These are phyloP conservation scores for Drosophila sucinea DNA, from an alignment of 1,140 invertebrate genomes.

Conservation along the genomic window DNA sequence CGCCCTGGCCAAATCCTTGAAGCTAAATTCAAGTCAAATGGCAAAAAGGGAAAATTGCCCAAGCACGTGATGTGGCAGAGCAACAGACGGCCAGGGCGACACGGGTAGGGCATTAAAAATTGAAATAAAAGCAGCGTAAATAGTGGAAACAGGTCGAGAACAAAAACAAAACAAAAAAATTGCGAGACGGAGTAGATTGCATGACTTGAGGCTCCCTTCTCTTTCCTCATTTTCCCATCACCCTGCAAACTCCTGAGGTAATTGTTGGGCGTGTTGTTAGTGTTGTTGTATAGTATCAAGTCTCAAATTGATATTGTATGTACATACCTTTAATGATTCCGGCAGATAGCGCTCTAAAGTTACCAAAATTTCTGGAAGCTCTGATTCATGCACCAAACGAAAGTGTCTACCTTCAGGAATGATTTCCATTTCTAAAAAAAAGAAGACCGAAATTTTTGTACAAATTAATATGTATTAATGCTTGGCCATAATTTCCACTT, in stretches of 20 bases:
- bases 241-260: slow-evolving; percentile 31
- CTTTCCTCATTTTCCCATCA: neutral
- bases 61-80: slow-evolving; percentile 53
- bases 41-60: slow-evolving; percentile 11
- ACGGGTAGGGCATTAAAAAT: slow-evolving; percentile 54
- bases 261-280: slow-evolving; percentile 57
- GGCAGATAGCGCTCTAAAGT: slow-evolving; percentile 90
- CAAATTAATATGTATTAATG: slow-evolving; percentile 18
- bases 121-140: slow-evolving; percentile 67
- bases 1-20: slow-evolving; percentile 59
- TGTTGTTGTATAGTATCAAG: neutral
- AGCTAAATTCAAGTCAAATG: slow-evolving; percentile 49
- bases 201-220: slow-evolving; percentile 55
- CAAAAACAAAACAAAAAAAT: slow-evolving; percentile 22
- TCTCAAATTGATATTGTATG: neutral
- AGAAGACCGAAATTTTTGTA: slow-evolving; percentile 17
- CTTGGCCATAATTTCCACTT: slow-evolving; percentile 14
- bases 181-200: slow-evolving; percentile 51
- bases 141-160: slow-evolving; percentile 71
- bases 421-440: slow-evolving; percentile 89
- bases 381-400: slow-evolving; percentile 91
- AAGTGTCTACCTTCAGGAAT: slow-evolving; percentile 92
- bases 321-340: slow-evolving; percentile 89
- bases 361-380: slow-evolving; percentile 90
- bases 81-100: neutral